Evolutionary conservation across 92 coral and sea anemone genomes (phyloP).

Genomic region (Porites evermanni): DNA sequence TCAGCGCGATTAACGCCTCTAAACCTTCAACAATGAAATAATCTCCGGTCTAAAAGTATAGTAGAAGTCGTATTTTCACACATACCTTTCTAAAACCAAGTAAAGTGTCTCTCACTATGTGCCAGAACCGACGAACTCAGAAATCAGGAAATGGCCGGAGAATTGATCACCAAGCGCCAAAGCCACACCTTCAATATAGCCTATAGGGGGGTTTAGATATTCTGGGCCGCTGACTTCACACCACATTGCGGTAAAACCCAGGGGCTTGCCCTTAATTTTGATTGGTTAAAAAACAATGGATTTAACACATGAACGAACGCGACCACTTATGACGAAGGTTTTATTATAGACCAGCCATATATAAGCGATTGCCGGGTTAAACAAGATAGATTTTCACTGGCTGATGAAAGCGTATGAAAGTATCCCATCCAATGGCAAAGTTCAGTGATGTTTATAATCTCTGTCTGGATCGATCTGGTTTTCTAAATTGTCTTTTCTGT

Average conservation of each 20-base stretch:
- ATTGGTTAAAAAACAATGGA: constrained; percentile 80
- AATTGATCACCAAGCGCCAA: constrained; percentile 76
- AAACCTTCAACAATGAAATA: neutral
- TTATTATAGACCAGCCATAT: constrained; percentile 54
- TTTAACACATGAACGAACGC: constrained; percentile 59
- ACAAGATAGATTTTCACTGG: constrained; percentile 1
- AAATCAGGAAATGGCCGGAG: constrained; percentile 93
- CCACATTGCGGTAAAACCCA: constrained; percentile 61
- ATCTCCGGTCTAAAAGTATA: constrained; percentile 34
- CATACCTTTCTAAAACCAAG: constrained; percentile 76
- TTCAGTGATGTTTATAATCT: neutral
- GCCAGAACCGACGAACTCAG: constrained; percentile 81
- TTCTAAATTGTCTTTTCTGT: neutral
- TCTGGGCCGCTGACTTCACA: constrained; percentile 78
- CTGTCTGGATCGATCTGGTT: neutral
- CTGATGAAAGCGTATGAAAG: neutral
- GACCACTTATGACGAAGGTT: constrained; percentile 71
- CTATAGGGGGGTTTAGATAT: constrained; percentile 94
- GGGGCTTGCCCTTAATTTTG: constrained; percentile 44
- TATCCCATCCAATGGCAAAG: neutral
- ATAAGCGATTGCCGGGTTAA: neutral
- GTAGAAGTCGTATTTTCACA: constrained; percentile 2
- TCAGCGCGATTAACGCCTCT: neutral
- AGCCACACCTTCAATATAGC: constrained; percentile 99
- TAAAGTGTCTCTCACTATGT: constrained; percentile 67